Evolutionary conservation across 2,797 vertebrate species (phyloP).

Genomic region (Notolepis coatsorum): DNA sequence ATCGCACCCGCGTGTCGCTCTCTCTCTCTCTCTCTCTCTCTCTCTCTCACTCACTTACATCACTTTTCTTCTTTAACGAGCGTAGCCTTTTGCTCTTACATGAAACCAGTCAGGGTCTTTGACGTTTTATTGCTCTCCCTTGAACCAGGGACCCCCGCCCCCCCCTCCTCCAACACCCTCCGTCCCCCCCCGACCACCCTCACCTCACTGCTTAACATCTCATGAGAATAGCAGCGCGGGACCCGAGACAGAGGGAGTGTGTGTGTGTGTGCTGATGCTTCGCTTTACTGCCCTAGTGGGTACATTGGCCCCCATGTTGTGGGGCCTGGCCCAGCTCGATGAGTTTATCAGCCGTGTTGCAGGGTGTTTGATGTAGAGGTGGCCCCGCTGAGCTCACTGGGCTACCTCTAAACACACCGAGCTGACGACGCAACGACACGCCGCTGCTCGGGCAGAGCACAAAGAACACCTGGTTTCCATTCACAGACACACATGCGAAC

Average conservation of each 20-base stretch:
- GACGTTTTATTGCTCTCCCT: slow-evolving; percentile 62
- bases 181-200: slow-evolving; percentile 37
- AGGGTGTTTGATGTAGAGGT: slow-evolving; percentile 67
- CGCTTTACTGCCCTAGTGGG: slow-evolving; percentile 24
- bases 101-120: slow-evolving; percentile 50
- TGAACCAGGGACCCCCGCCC: slow-evolving; percentile 53
- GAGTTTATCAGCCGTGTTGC: slow-evolving; percentile 65
- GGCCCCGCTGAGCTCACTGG: slow-evolving; percentile 65
- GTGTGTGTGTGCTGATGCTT: slow-evolving; percentile 20
- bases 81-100: slow-evolving; percentile 39
- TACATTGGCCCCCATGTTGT: slow-evolving; percentile 42
- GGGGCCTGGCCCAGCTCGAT: slow-evolving; percentile 40
- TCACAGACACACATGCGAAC: slow-evolving; percentile 37
- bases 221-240: slow-evolving; percentile 53
- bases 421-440: slow-evolving; percentile 70
- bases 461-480: slow-evolving; percentile 74
- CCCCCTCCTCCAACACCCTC: background rate
- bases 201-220: slow-evolving; percentile 46
- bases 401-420: slow-evolving; percentile 46
- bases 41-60: slow-evolving; percentile 39
- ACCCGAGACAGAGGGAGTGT: slow-evolving; percentile 11
- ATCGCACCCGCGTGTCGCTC: slow-evolving; percentile 16
- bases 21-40: slow-evolving; percentile 61
- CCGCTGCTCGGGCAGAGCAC: slow-evolving; percentile 39
- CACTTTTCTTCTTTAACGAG: slow-evolving; percentile 43